phyloP scores from a whole-genome alignment of 1,140 invertebrate genomes.

The Ips typographus region DNA sequence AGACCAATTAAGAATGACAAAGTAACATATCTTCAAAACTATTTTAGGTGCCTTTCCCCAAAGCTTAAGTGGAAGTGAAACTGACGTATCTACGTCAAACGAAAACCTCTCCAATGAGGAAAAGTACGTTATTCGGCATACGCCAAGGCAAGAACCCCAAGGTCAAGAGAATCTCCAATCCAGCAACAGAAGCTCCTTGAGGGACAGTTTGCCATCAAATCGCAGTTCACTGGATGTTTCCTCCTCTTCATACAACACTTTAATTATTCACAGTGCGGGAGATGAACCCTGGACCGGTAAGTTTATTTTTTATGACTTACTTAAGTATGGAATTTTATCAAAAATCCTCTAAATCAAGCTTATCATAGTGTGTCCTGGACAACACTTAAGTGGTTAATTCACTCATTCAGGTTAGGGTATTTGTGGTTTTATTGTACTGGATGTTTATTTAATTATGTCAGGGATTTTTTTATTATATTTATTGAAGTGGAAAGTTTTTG shows the following conservation, averaged over 20 bases:
- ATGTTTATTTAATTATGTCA: too few relatives aligned
- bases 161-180: conserved; percentile 79
- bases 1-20: background rate
- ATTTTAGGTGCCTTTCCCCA: conserved; percentile 58
- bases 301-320: conserved; percentile 11
- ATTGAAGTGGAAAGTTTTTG: background rate
- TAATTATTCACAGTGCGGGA: conserved; percentile 75
- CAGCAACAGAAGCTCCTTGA: conserved; percentile 69
- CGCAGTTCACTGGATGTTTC: conserved; percentile 72
- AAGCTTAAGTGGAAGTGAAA: conserved; percentile 83
- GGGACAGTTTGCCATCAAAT: conserved; percentile 71
- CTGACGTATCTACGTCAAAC: conserved; percentile 86
- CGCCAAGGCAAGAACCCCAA: conserved; percentile 85
- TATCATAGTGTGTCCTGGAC: too few relatives aligned
- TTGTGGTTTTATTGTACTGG: background rate
- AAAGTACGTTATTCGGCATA: conserved; percentile 78
- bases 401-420: background rate
- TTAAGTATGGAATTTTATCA: background rate
- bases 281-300: conserved; percentile 69
- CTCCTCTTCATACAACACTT: conserved; percentile 76
- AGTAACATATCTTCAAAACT: background rate
- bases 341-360: too few relatives aligned
- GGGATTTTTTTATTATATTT: too few relatives aligned
- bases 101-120: conserved; percentile 88
- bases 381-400: too few relatives aligned